Evolutionary conservation across 1,140 invertebrate genomes (phyloP).

Genomic region (Tetranychus cinnabarinus): DNA sequence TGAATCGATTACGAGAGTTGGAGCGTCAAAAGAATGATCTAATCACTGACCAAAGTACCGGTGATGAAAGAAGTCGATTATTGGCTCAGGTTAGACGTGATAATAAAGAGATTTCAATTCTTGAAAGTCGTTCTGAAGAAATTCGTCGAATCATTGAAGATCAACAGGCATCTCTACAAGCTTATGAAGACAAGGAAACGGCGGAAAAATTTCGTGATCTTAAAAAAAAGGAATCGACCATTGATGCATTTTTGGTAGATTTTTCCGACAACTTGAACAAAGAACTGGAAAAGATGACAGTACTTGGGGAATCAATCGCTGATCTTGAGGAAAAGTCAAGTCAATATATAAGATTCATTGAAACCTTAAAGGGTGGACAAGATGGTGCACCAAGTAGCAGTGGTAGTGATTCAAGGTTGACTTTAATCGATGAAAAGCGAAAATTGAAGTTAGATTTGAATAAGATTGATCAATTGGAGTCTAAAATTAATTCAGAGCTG

Average conservation of each 20-base stretch:
- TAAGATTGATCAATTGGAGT: conserved; percentile 7
- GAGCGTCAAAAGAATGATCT: conserved; percentile 8
- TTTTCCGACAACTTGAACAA: not conserved
- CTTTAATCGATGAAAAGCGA: conserved; percentile 6
- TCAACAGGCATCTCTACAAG: not conserved
- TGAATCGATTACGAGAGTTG: not conserved
- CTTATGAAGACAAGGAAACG: conserved; percentile 3
- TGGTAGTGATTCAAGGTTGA: not conserved
- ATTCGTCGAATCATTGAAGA: not conserved
- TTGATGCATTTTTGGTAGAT: conserved; percentile 2
- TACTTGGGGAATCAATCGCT: conserved; percentile 1
- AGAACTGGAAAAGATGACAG: not conserved
- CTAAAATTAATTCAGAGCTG: conserved; percentile 3
- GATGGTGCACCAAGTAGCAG: not conserved
- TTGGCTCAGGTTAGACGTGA: conserved; percentile 9
- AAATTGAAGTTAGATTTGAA: conserved; percentile 7
- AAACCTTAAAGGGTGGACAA: not conserved
- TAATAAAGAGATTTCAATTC: conserved; percentile 3
- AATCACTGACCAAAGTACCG: not conserved
- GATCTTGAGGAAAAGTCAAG: not conserved
- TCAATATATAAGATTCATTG: conserved; percentile 2
- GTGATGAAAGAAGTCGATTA: conserved; percentile 3
- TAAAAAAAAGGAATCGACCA: conserved; percentile 3
- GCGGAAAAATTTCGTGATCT: conserved; percentile 5
- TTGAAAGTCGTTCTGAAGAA: not conserved